Percentiles rank a stretch among this genome's conserved stretches.
Conservation (phyloP, 1,140 invertebrate genomes). For the Ceratoteleas bidentatus region DNA sequence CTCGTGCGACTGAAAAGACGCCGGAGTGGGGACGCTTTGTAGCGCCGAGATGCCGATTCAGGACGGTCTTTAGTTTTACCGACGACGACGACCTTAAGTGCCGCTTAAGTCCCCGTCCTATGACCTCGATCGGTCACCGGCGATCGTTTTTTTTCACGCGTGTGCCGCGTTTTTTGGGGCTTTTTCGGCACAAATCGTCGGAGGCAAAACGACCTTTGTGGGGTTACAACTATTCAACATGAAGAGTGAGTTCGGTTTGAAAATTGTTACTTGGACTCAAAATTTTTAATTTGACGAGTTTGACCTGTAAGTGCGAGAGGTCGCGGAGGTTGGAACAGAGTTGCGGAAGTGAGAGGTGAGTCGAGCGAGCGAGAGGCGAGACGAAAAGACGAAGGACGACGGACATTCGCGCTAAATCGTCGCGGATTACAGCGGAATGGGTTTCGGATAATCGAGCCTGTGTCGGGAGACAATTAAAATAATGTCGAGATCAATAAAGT, state of each 20-base stretch:
- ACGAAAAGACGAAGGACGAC: slow-evolving; percentile 58
- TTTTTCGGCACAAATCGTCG: too few species aligned
- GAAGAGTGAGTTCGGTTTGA: slow-evolving; percentile 51
- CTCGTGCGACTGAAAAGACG: slow-evolving; percentile 67
- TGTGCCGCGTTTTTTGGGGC: slow-evolving; percentile 2
- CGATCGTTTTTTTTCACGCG: slow-evolving; percentile 8
- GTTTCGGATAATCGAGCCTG: slow-evolving; percentile 11
- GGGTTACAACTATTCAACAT: slow-evolving; percentile 8
- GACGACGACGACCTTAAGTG: slow-evolving; percentile 72
- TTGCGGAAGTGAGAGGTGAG: too few species aligned
- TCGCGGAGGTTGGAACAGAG: too few species aligned
- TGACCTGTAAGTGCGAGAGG: too few species aligned
- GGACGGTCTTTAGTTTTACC: slow-evolving; percentile 74
- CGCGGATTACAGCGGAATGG: not conserved
- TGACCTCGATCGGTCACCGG: slow-evolving; percentile 56
- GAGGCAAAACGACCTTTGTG: too few species aligned
- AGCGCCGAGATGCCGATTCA: slow-evolving; percentile 67
- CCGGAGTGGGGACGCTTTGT: slow-evolving; percentile 67
- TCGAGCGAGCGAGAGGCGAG: slow-evolving; percentile 51
- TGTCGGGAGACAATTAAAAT: slow-evolving; percentile 27
- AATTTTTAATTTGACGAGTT: too few species aligned
- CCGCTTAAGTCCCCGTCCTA: slow-evolving; percentile 53
- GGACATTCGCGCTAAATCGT: not conserved
- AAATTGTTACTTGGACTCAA: not conserved
- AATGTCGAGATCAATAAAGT: slow-evolving; percentile 10